Conservation (phyloP, 1,140 invertebrate genomes). For the Bombus affinis region DNA sequence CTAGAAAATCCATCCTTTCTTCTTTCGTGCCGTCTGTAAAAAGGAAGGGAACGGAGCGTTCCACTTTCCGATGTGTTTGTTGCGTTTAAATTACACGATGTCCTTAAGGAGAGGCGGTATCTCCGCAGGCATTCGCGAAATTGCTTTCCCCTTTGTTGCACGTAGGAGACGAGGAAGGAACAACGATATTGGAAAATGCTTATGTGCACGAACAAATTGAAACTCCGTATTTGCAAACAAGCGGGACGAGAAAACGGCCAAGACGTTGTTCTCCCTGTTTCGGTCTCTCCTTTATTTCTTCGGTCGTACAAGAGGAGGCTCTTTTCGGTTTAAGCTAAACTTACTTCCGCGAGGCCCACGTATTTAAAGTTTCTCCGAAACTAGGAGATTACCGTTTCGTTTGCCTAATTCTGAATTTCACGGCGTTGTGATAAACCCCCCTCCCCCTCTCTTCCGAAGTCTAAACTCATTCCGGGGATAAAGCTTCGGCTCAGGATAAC, state of each 20-base stretch:
- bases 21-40: background rate
- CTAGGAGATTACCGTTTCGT: background rate
- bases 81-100: conserved; percentile 40
- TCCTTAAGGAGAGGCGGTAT: background rate
- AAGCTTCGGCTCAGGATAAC: background rate
- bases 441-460: background rate
- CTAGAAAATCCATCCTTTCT: background rate
- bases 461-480: conserved; percentile 8
- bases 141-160: conserved; percentile 28
- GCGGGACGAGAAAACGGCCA: background rate
- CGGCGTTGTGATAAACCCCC: background rate
- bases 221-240: conserved; percentile 19
- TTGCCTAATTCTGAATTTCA: conserved; percentile 2
- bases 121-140: conserved; percentile 17
- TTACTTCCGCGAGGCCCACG: background rate
- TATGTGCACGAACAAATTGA: conserved; percentile 21
- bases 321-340: conserved; percentile 1
- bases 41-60: background rate
- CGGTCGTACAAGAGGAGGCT: background rate
- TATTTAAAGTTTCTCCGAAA: conserved; percentile 14
- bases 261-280: background rate
- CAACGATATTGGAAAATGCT: conserved; percentile 33
- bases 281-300: background rate
- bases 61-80: conserved; percentile 20
- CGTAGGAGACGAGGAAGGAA: background rate